These are phyloP conservation scores for Herpailurus yagouaroundi DNA, from an alignment of 2,113 vertebrate species.

Conservation along the genomic window DNA sequence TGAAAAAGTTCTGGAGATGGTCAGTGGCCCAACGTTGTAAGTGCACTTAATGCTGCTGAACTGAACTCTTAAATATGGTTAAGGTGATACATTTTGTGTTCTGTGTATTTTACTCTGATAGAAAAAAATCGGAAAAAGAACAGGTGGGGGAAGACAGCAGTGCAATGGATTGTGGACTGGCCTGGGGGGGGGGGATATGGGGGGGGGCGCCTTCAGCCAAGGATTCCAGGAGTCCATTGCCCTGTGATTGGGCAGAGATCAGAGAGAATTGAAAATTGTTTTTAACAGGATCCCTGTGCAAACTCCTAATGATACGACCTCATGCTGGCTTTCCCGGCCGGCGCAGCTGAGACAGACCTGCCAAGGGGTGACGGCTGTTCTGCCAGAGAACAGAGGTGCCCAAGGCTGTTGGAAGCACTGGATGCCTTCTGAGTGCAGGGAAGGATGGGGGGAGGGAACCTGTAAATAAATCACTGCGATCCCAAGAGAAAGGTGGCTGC, in stretches of 20 bases:
- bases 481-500: neutral
- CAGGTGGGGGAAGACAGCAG: too few relatives aligned
- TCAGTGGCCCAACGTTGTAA: neutral
- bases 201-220: neutral
- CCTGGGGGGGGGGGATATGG: neutral
- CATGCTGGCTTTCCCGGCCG: neutral
- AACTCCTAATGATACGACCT: neutral
- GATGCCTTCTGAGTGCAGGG: neutral
- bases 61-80: too few relatives aligned
- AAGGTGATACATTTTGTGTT: neutral
- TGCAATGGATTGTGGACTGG: too few relatives aligned
- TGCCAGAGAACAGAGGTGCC: neutral
- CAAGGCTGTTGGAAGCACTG: neutral
- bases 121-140: neutral
- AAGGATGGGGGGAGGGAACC: neutral
- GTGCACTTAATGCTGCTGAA: neutral
- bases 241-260: neutral
- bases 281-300: neutral
- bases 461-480: neutral
- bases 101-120: neutral
- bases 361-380: neutral
- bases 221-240: neutral
- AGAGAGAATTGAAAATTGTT: neutral
- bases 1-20: neutral
- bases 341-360: neutral